Percentiles rank a stretch among this genome's conserved stretches.
These are phyloP conservation scores for Bombycilla garrulus DNA, from an alignment of 2,113 vertebrate species.

Conservation along the genomic window DNA sequence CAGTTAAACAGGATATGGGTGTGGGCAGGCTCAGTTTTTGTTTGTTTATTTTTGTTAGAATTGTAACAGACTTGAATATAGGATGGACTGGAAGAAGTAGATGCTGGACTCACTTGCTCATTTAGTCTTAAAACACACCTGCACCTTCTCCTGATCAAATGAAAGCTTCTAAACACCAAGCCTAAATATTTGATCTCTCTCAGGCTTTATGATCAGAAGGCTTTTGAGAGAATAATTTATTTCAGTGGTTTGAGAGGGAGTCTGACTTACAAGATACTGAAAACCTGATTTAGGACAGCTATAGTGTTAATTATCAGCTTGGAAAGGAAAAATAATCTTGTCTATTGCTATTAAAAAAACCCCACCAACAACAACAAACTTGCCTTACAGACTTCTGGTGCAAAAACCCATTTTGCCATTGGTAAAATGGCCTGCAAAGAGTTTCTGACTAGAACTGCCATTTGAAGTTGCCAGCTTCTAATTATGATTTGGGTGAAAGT, in stretches of 20 bases:
- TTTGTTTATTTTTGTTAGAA: neutral
- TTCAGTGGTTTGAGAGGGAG: neutral
- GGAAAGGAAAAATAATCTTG: neutral
- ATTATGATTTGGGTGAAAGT: neutral
- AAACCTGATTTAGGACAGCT: neutral
- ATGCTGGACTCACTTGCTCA: neutral
- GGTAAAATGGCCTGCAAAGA: neutral
- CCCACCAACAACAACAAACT: neutral
- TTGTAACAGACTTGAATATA: neutral
- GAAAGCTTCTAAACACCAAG: neutral
- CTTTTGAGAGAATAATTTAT: neutral
- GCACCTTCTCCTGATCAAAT: neutral
- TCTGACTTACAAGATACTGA: neutral
- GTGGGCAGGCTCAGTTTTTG: rapidly evolving
- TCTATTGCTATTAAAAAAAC: neutral
- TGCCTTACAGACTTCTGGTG: neutral
- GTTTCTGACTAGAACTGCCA: neutral
- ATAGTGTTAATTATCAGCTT: neutral
- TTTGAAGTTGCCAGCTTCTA: neutral
- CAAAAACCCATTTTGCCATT: neutral
- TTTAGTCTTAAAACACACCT: neutral
- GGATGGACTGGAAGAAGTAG: neutral
- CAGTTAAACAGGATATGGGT: neutral
- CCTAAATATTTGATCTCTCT: neutral
- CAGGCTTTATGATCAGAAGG: neutral